Conservation (phyloP, 2,797 vertebrate genomes). For the Merluccius polli region DNA sequence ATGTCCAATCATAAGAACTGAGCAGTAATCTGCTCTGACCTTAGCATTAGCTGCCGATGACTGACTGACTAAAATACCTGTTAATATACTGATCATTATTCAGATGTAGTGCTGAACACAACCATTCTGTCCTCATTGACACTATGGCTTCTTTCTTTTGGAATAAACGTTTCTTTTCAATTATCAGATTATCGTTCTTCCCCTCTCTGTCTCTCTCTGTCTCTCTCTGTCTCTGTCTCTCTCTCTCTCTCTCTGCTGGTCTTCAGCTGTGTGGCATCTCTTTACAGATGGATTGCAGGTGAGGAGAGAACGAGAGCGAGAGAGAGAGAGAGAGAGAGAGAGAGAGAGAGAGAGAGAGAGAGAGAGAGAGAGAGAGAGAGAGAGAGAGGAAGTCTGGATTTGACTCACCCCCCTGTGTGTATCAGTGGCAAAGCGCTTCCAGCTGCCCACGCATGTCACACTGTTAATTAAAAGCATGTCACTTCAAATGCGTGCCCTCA, state of each 20-base stretch:
- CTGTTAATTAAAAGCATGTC: background rate
- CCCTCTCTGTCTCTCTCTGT: background rate
- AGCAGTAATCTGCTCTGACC: no score
- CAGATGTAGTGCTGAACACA: no score
- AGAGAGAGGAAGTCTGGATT: background rate
- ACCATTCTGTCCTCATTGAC: background rate
- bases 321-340: background rate
- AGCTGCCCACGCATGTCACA: background rate
- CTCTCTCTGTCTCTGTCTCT: background rate
- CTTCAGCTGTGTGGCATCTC: slow-evolving; percentile 12
- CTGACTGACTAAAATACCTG: background rate
- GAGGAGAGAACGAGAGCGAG: no score
- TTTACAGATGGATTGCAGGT: background rate
- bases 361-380: background rate
- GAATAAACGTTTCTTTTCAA: no score
- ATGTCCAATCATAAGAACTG: no score
- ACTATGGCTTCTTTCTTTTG: background rate
- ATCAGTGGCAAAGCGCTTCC: no score
- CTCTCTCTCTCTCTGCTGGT: background rate
- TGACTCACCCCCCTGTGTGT: no score
- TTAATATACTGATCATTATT: no score
- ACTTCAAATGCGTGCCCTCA: no score
- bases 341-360: background rate
- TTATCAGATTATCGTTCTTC: background rate
- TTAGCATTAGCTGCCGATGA: background rate